Percentiles rank a stretch among this genome's conserved stretches.
phyloP scores from a whole-genome alignment of 2,113 vertebrate species.

The Phrynocephalus versicolor region DNA sequence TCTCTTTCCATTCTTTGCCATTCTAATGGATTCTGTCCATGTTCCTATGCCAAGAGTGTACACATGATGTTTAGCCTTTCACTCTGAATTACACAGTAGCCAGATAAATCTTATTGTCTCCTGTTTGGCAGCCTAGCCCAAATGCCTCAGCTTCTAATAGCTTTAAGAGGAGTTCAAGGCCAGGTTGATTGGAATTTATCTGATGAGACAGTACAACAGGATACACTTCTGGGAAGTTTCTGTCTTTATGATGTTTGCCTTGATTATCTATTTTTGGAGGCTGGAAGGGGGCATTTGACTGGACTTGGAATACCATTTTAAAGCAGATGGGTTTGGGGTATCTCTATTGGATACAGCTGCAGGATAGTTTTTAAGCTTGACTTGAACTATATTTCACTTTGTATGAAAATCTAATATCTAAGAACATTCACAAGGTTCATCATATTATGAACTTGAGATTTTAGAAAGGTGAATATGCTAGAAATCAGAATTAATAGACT shows the following conservation, averaged over 20 bases:
- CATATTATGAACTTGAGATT: too few relatives aligned
- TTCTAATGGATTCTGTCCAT: constrained; percentile 17
- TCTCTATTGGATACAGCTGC: background rate
- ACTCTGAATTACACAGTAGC: background rate
- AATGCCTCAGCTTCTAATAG: constrained; percentile 43
- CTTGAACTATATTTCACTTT: background rate
- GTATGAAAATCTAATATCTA: too few relatives aligned
- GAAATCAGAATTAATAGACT: too few relatives aligned
- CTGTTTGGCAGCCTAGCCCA: constrained; percentile 24
- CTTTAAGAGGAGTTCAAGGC: constrained; percentile 53
- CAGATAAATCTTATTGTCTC: constrained; percentile 7
- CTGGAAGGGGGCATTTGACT: background rate
- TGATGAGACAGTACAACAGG: constrained; percentile 29
- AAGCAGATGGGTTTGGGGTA: background rate
- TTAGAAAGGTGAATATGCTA: too few relatives aligned
- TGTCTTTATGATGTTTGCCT: background rate
- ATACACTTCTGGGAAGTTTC: background rate
- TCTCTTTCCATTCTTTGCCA: background rate
- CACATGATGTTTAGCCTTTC: constrained; percentile 7
- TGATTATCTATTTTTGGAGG: background rate
- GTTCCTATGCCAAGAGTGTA: background rate
- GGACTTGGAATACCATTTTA: background rate
- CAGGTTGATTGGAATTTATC: constrained; percentile 57
- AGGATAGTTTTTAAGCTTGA: too few relatives aligned
- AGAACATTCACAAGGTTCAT: too few relatives aligned